Evolutionary conservation across 2,888 invertebrate genomes (phyloP), one percentile per base, ranked within the genome.

Genomic region (Campopleginae sp.): DNA sequence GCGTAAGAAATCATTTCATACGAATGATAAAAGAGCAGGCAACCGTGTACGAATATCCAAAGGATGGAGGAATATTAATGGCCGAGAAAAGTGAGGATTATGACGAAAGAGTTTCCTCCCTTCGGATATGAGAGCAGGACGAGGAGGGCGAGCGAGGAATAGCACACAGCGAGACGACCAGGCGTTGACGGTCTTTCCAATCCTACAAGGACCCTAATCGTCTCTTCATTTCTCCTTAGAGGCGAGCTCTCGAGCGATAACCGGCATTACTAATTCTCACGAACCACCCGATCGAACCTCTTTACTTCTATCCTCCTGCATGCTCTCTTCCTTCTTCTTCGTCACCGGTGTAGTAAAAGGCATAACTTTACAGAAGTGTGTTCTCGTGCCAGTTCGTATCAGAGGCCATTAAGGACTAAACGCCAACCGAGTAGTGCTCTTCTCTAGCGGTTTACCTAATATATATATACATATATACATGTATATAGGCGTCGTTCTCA

Each of bases 341-440:
- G 27, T 14, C 58, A 14, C 0, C 58, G 58, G 27, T 58, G 27
- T 27, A 27, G 14, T 3, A 58, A 58, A 58, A 58, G 46, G 71
- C 46, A 58, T 82, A 86, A 83, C 66, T 80, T 74, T 54, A 27
- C 46, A 58, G 14, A 58, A 58, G 38, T n/a, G 42, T 71, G 48
- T 48, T 70, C 58, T 76, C 70, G 75, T 82, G 66, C 75, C 72
- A 68, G 84, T 80, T 66, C 70, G 84, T 82, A 80, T 82, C 86
- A 77, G 82, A 74, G 75, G 68, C 84, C 82, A 84, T 84, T 86
- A 76, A 75, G 71, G 76, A 79, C 84, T 66, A 84, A 79, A 80
- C 81, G 51, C 65, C 74, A 78, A 68, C 42, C 19, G 46, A 58
- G 19, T 51, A 27, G 51, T 46, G 27, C 14, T 27, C 58, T 58